Base-by-base conservation (phyloP, 2,888 invertebrate species). In the Aplocera efformata region DNA sequence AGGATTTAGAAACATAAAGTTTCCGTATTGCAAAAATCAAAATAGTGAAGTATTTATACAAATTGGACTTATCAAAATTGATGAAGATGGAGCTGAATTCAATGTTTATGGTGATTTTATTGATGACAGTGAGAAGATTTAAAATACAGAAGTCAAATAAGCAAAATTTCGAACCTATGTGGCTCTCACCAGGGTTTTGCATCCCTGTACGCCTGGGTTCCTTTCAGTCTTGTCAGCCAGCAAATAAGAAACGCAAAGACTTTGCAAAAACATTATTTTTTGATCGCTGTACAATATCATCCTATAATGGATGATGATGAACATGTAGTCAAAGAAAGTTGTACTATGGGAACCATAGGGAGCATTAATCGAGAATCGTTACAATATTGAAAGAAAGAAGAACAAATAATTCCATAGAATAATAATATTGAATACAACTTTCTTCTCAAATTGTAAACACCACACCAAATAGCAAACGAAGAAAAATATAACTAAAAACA, bases 121-220 rank as follows among this genome's bases (percentile, higher is more conserved):
- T 59, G 53, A 63, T 69, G 61, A 54, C 46, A 52, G 62, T 67
- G 71, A 65, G 62, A 54, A 61, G 53, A 62, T 53, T 60, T 53
- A 68, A 72, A 69, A 67, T 73, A 63, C 67, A 61, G 65, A 64
- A 71, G 60, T 74, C 71, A 81, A 77, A 82, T 71, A 85, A 88
- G 84, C 80, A 81, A 84, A 83, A 84, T 63, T 83, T 72, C 86
- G 85, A 88, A 88, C 88, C 86, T 88, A 88, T 75, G 77, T 77
- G 83, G 88, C 81, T 86, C 89, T 89, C 89, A 89, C 89, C 89
- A 89, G 86, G 89, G 89, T 84, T 85, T 88, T 67, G 88, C 80
- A 84, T 89, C 88, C 88, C 88, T 86, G 82, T 80, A 83, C 79
- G 85, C 88, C 79, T 82, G 84, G 66, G 88, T 86, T 78, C 88